A percentile compares a stretch with the other conserved stretches of the same genome.
Evolutionary conservation across 2,888 invertebrate species (phyloP).

Genomic region (Stomorhina lunata): DNA sequence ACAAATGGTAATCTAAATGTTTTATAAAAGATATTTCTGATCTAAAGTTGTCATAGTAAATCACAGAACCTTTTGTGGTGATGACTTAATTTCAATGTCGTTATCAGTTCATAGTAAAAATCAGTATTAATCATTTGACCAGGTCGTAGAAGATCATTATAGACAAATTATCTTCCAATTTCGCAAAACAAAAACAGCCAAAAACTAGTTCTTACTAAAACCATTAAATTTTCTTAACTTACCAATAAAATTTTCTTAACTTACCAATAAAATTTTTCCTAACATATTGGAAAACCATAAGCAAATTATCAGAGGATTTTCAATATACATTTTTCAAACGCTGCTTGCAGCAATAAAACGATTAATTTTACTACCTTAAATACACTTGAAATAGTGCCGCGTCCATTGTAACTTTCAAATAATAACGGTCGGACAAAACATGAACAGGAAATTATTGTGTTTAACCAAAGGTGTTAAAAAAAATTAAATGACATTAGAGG

Average conservation of each 20-base stretch:
- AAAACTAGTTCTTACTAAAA: no score
- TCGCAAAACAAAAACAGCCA: no score
- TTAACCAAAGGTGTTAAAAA: conserved; percentile 59
- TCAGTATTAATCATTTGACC: no score
- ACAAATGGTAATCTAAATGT: no score
- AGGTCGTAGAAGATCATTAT: no score
- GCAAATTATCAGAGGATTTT: not conserved
- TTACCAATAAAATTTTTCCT: not conserved
- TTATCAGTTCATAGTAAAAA: no score
- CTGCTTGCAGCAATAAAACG: conserved; percentile 41
- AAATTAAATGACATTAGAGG: conserved; percentile 57
- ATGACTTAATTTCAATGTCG: no score
- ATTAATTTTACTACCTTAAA: conserved; percentile 49
- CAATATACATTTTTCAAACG: conserved; percentile 2
- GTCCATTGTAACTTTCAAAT: not conserved
- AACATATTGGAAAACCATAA: not conserved
- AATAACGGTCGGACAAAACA: conserved; percentile 36
- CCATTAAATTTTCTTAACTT: not conserved
- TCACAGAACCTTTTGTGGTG: no score
- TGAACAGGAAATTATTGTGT: conserved; percentile 58
- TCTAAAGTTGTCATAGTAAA: no score
- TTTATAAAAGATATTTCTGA: no score
- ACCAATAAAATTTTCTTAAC: not conserved
- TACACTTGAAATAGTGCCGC: no score
- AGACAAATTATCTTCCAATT: no score